Base-by-base conservation (phyloP, 2,797 vertebrate genomes). In the Neosilurus mollespiculum region DNA sequence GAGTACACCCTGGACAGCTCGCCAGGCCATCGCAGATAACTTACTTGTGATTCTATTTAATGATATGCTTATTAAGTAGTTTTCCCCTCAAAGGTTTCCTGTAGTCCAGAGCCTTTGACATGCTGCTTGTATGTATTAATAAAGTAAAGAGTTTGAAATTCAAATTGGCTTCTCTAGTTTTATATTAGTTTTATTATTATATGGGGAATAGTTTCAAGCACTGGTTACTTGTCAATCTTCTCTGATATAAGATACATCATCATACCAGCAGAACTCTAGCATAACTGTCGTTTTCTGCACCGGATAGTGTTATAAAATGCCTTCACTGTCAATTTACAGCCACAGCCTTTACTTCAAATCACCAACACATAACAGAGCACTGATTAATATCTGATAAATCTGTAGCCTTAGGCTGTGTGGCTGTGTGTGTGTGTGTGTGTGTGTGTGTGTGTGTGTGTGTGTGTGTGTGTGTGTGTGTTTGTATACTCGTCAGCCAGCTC, bases 351-450 rank as follows among this genome's bases (percentile, higher is more conserved):
- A 70, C 61, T 78, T 73, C 67, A 72, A 86, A 86, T 87, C 86
- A 82, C 59, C 58, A 67, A 73, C 78, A 76, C 76, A 87, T 79
- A 85, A 82, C 83, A 56, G 10, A 70, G 77, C 54, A 85, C 90
- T 91, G 92, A 93, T 92, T 93, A 93, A 90, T 92, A 91, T 92
- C 91, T 92, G 90, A 92, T 93, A 90, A 91, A 93, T 87, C 90
- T 89, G 90, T 86, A 83, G 90, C 90, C 90, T 78, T 3, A n/a
- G 77, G 89, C 87, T 89, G 79, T 80, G 49, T 83, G 15, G 76
- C 71, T 61, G 20, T 80, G 37, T 49, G 64, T 81, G 24, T 84
- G 59, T 61, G 61, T n/a, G 66, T 83, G 83, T 83, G 72, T 71
- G 24, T 24, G 70, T 84, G 86, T 86, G 84, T 88, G 86, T 84